Base-by-base conservation (phyloP, 1,140 invertebrate species). In the Halictus rubicundus region DNA sequence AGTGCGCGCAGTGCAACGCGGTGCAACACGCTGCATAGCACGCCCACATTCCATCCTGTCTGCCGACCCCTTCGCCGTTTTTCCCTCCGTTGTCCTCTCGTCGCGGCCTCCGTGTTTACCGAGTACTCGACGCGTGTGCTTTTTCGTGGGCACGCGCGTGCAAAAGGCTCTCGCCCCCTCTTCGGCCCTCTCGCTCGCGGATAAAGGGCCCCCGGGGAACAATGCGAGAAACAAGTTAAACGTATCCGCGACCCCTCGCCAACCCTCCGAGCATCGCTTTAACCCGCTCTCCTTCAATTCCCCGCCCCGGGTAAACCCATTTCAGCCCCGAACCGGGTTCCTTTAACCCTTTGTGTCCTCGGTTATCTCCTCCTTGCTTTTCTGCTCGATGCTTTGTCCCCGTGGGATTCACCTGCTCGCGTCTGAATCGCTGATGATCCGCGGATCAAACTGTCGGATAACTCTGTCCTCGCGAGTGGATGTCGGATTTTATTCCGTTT, bases 11-110 rank as follows among this genome's bases (percentile, higher is more conserved):
- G 10, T 46, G 42, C 9, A 46, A 46, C 42, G 42, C 42, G 2
- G 10, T 14, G 14, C 42, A 10, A 12, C 42, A 46, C 42, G 42
- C 42, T 12, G 52, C 46, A n/a, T n/a, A n/a, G n/a, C n/a, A 75
- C 87, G 89, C 88, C 88, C 82, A 91, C 90, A 82, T 88, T 88
- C 80, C 87, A 87, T 88, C 80, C 87, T 85, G 80, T 84, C 85
- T 79, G 77, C 82, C 65, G 86, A 89, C 83, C 78, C 79, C 32
- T 73, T 60, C 42, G 21, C 37, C 7, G 14, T n/a, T 68, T 80
- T 70, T 78, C 69, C 16, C 21, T 25, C 78, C 70, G 57, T 59
- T 19, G n/a, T 77, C 37, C 80, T 74, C 61, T 59, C 27, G 16
- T 74, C 2, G 25, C 25, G 21, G 54, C 54, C 59, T 49, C 61